Percentiles rank a stretch among this genome's conserved stretches.
phyloP scores from a whole-genome alignment of 2,113 vertebrate species.

The Pangasianodon hypophthalmus region DNA sequence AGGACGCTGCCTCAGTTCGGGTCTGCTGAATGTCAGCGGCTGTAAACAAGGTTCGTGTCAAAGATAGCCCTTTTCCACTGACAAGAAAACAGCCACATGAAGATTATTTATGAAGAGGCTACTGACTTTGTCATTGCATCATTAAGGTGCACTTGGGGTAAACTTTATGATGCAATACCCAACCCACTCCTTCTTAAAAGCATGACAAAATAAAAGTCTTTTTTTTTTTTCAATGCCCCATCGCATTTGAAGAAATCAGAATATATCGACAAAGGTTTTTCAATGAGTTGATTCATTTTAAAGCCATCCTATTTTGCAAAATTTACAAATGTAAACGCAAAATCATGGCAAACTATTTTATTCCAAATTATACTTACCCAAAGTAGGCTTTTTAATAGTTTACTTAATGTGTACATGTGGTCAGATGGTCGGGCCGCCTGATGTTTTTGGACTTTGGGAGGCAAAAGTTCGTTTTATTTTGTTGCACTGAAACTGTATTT shows the following conservation, averaged over 20 bases:
- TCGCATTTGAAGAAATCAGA: neutral
- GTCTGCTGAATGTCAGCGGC: slow-evolving; percentile 85
- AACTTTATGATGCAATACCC: neutral
- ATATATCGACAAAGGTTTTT: neutral
- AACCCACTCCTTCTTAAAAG: neutral
- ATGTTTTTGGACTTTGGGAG: neutral
- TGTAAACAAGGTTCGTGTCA: slow-evolving; percentile 81
- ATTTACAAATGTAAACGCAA: neutral
- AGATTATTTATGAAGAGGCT: neutral
- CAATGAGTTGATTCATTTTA: neutral
- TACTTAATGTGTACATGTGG: neutral
- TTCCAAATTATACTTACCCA: neutral
- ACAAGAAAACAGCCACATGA: neutral
- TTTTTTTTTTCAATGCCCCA: neutral
- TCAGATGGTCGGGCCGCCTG: neutral
- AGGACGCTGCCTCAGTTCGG: slow-evolving; percentile 86
- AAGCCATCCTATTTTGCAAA: neutral
- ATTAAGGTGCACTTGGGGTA: neutral
- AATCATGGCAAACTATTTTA: neutral
- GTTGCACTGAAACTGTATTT: neutral
- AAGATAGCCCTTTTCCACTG: neutral
- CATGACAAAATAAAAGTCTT: neutral
- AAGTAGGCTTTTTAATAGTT: neutral
- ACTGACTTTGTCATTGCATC: neutral
- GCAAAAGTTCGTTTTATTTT: neutral